A percentile compares a stretch with the other conserved stretches of the same genome.
These are phyloP conservation scores for Encarsia formosa DNA, from an alignment of 2,888 invertebrate species.

Conservation along the genomic window DNA sequence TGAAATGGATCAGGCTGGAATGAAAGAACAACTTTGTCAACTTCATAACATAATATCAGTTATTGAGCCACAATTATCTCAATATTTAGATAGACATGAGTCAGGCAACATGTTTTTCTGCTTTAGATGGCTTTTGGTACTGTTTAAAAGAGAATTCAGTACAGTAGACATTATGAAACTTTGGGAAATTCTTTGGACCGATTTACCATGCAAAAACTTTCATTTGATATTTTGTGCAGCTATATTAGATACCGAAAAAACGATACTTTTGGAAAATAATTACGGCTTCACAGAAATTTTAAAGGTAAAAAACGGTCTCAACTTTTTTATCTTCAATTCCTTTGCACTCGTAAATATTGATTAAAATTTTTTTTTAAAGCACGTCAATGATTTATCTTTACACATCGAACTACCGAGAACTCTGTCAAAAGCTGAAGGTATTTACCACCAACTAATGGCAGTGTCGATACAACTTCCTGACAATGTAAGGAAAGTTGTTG, in stretches of 20 bases:
- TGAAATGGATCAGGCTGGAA: conserved; percentile 93
- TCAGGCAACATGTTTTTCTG: conserved; percentile 98
- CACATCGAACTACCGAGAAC: conserved; percentile 79
- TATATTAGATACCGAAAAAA: conserved; percentile 85
- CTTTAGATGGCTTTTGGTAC: conserved; percentile 94
- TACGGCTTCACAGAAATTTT: conserved; percentile 95
- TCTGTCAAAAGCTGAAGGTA: conserved; percentile 84
- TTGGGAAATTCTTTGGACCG: conserved; percentile 97
- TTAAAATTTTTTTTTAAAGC: conserved; percentile 58
- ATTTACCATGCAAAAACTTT: conserved; percentile 89
- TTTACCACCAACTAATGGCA: conserved; percentile 80
- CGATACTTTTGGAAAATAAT: conserved; percentile 81
- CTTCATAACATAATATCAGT: conserved; percentile 77
- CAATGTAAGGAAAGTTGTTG: conserved; percentile 68
- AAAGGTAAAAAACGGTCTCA: conserved; percentile 59
- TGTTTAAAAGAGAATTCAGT: conserved; percentile 92
- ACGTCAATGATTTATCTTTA: conserved; percentile 91
- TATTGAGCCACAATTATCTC: conserved; percentile 78
- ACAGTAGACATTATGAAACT: conserved; percentile 81
- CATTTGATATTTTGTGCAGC: conserved; percentile 91
- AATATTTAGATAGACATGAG: conserved; percentile 81
- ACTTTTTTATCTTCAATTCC: neutral
- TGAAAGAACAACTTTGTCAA: conserved; percentile 88
- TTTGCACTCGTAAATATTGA: conserved; percentile 22
- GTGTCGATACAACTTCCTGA: conserved; percentile 66